Evolutionary conservation across 1,140 invertebrate genomes (phyloP).

Genomic region (Drosophila leontia): DNA sequence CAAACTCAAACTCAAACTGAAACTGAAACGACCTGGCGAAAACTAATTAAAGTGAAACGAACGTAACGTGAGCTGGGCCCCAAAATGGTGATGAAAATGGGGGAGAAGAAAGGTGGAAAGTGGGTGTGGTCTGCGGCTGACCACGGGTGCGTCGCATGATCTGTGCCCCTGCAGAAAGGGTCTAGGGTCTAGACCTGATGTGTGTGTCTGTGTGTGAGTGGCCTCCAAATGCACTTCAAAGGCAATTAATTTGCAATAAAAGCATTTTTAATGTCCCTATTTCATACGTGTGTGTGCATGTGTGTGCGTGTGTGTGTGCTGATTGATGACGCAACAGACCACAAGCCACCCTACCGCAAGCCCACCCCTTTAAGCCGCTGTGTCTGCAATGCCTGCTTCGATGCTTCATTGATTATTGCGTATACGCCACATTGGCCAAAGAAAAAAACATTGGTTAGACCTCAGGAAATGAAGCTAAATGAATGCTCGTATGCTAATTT

Average conservation of each 20-base stretch:
- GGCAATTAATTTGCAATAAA: constrained; percentile 83
- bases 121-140: constrained; percentile 27
- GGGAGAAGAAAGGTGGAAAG: background rate
- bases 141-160: constrained; percentile 67
- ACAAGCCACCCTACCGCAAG: constrained; percentile 4
- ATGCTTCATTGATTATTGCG: constrained; percentile 40
- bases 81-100: constrained; percentile 38
- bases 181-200: constrained; percentile 6
- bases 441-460: background rate
- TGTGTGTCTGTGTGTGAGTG: constrained; percentile 21
- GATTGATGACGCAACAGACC: constrained; percentile 57
- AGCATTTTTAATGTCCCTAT: constrained; percentile 63
- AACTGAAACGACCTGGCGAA: constrained; percentile 26
- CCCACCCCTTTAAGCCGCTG: background rate
- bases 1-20: constrained; percentile 9
- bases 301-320: constrained; percentile 19
- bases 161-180: constrained; percentile 20
- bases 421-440: constrained; percentile 34
- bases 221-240: constrained; percentile 68
- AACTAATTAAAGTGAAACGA: constrained; percentile 72
- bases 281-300: constrained; percentile 3
- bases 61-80: constrained; percentile 31
- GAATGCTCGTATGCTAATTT: background rate
- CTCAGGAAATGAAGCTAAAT: background rate
- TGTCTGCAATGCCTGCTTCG: background rate